These are phyloP conservation scores for Apomyelois bistriatella DNA, from an alignment of 2,888 invertebrate genomes.

Conservation along the genomic window DNA sequence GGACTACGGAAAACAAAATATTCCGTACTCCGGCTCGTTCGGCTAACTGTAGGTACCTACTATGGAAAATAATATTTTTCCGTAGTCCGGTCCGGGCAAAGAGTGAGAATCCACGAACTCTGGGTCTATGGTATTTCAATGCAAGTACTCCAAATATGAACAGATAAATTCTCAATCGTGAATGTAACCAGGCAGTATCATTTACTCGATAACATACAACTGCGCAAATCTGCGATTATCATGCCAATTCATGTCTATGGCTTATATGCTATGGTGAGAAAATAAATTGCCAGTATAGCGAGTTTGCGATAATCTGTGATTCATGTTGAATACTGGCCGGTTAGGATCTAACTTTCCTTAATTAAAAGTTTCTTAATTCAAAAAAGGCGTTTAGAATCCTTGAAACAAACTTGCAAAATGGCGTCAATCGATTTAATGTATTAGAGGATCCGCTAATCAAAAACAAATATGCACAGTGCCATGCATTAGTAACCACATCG, in stretches of 20 bases:
- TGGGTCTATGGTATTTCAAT: too few relatives aligned
- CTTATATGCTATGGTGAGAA: background rate
- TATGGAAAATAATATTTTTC: too few relatives aligned
- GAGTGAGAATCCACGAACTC: too few relatives aligned
- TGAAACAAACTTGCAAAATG: background rate
- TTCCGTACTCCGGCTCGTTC: too few relatives aligned
- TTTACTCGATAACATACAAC: conserved; percentile 3
- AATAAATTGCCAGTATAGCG: conserved; percentile 1
- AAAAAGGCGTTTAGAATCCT: background rate
- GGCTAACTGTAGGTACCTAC: too few relatives aligned
- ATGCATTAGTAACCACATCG: background rate
- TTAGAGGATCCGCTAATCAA: background rate
- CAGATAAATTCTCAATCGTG: background rate
- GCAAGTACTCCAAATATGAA: background rate
- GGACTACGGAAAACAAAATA: too few relatives aligned
- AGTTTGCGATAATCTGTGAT: conserved; percentile 14
- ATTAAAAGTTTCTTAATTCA: too few relatives aligned
- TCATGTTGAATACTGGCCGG: conserved; percentile 5
- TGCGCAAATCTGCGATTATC: conserved; percentile 1
- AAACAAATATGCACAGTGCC: background rate
- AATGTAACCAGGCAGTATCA: background rate
- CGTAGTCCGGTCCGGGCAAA: too few relatives aligned
- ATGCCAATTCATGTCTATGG: conserved; percentile 2
- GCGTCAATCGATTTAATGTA: background rate
- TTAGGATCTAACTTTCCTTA: background rate